Evolutionary conservation across 2,113 vertebrate species (phyloP).

Genomic region (Lonchura striata): DNA sequence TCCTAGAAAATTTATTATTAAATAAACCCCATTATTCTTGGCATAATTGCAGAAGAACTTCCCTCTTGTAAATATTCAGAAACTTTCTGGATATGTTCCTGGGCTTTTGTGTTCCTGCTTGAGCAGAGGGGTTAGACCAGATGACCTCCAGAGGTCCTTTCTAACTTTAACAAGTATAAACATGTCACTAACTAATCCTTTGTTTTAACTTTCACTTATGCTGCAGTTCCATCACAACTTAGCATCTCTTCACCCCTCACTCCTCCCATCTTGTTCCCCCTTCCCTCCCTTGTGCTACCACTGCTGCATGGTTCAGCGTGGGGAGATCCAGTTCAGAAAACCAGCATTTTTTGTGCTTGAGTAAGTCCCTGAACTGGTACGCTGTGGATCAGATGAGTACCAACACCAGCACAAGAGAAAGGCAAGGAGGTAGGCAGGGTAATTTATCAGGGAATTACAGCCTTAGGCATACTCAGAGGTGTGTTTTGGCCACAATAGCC

Average conservation of each 20-base stretch:
- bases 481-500: neutral
- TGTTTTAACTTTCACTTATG: neutral
- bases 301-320: neutral
- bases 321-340: neutral
- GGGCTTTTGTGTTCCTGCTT: neutral
- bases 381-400: neutral
- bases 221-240: neutral
- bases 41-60: neutral
- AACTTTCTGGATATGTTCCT: neutral
- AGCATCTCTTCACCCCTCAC: neutral
- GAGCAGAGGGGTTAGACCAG: neutral
- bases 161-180: neutral
- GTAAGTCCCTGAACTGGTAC: neutral
- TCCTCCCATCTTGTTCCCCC: neutral
- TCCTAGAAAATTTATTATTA: neutral
- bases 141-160: neutral
- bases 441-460: neutral
- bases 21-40: neutral
- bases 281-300: neutral
- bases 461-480: neutral
- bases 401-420: neutral
- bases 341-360: neutral
- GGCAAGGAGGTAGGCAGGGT: neutral
- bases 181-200: neutral
- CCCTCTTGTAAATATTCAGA: neutral